phyloP scores from a whole-genome alignment of 53 echinoderm and acorn worm species.

The Paelopatides confundens region DNA sequence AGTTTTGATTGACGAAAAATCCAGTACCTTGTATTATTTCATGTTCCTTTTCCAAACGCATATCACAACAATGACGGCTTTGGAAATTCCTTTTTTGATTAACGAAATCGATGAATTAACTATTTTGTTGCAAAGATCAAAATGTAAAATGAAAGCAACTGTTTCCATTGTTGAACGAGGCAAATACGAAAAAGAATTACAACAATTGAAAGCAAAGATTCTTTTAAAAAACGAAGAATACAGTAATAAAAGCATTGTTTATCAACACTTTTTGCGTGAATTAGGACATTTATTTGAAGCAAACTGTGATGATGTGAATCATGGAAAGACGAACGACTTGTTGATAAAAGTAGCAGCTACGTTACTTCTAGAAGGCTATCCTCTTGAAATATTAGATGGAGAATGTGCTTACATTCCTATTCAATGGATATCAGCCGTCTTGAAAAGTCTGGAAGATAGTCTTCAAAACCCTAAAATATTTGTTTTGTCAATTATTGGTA shows the following conservation, averaged over 20 bases:
- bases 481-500: conserved; percentile 4
- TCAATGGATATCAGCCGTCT: not conserved
- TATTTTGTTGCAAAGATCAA: not conserved
- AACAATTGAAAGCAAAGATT: not conserved
- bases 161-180: not conserved
- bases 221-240: not conserved
- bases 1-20: too few species aligned
- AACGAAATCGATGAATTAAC: too few species aligned
- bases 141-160: too few species aligned
- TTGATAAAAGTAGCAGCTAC: not conserved
- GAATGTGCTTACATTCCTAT: conserved; percentile 1
- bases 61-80: too few species aligned
- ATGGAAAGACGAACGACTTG: not conserved
- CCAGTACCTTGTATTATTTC: not conserved
- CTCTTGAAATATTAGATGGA: not conserved
- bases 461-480: not conserved
- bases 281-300: conserved; percentile 25
- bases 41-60: not conserved
- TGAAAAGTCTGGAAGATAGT: not conserved
- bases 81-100: too few species aligned
- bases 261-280: conserved; percentile 25
- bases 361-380: not conserved
- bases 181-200: too few species aligned
- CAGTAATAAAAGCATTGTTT: not conserved
- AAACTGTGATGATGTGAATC: not conserved